A percentile compares a stretch with the other conserved stretches of the same genome.
These are phyloP conservation scores for Odontomyia ornata DNA, from an alignment of 2,888 invertebrate genomes.

Conservation along the genomic window DNA sequence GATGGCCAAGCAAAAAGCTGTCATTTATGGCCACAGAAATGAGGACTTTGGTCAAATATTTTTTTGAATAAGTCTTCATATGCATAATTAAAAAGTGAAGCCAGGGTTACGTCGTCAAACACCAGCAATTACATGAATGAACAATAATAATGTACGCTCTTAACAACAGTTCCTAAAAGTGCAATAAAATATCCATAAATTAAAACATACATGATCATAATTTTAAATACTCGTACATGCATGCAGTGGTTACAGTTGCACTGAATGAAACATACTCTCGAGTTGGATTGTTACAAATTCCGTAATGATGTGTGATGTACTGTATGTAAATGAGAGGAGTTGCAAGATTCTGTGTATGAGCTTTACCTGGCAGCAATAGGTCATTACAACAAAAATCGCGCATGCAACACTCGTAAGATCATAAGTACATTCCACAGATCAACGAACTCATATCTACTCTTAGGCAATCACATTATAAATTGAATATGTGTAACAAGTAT, in stretches of 20 bases:
- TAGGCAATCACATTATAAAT: neutral
- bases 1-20: neutral
- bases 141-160: neutral
- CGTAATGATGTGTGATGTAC: neutral
- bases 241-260: neutral
- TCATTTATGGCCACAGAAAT: neutral
- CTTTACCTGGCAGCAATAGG: neutral
- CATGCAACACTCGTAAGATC: neutral
- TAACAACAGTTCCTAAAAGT: neutral
- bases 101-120: neutral
- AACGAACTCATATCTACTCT: neutral
- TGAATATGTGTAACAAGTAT: neutral
- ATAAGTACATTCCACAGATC: neutral
- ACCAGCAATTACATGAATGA: neutral
- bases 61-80: neutral
- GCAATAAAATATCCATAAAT: conserved; percentile 38
- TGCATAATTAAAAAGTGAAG: neutral
- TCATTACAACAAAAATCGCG: conserved; percentile 6
- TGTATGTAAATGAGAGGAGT: neutral
- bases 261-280: neutral
- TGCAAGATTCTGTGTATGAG: neutral
- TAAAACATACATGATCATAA: conserved; percentile 12
- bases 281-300: conserved; percentile 1
- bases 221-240: too few species aligned
- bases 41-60: neutral